Conservation (phyloP, 2,888 invertebrate genomes). For the Mythimna lalbum region DNA sequence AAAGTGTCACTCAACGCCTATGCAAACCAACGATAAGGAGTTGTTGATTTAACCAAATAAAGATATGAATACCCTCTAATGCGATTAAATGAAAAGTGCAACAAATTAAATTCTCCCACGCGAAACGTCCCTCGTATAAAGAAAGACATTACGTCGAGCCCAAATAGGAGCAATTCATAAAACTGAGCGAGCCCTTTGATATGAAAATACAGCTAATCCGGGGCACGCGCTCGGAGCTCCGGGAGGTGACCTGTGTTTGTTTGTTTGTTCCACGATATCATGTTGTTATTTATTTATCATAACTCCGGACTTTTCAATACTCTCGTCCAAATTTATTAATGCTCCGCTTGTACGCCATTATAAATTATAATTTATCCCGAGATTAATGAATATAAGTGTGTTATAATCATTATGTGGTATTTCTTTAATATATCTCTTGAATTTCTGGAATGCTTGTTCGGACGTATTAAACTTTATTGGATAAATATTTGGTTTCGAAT, state of each 20-base stretch:
- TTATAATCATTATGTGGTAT: slow-evolving; percentile 80
- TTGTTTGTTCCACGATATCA: slow-evolving; percentile 78
- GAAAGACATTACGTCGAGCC: slow-evolving; percentile 83
- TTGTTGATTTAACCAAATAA: slow-evolving; percentile 70
- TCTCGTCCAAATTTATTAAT: slow-evolving; percentile 82
- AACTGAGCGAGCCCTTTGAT: slow-evolving; percentile 87
- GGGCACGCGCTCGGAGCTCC: slow-evolving; percentile 84
- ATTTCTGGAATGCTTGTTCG: slow-evolving; percentile 79
- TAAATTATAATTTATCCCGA: slow-evolving; percentile 84
- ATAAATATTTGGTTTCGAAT: slow-evolving; percentile 68
- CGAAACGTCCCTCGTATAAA: slow-evolving; percentile 82
- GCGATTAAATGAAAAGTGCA: slow-evolving; percentile 84
- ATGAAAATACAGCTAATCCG: slow-evolving; percentile 89
- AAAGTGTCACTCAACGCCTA: slow-evolving; percentile 67
- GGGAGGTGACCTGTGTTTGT: slow-evolving; percentile 83
- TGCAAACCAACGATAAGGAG: slow-evolving; percentile 79
- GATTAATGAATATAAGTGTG: slow-evolving; percentile 84
- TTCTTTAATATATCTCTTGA: slow-evolving; percentile 75
- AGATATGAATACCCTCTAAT: slow-evolving; percentile 81
- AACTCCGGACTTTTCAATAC: slow-evolving; percentile 85
- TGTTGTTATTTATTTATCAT: slow-evolving; percentile 86
- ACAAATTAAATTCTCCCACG: slow-evolving; percentile 90
- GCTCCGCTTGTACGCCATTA: slow-evolving; percentile 75
- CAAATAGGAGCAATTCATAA: slow-evolving; percentile 88
- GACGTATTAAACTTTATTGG: slow-evolving; percentile 73